Percentiles rank a stretch among this genome's conserved stretches.
These are phyloP conservation scores for Lycia hirtaria DNA, from an alignment of 2,888 invertebrate species.

Conservation along the genomic window DNA sequence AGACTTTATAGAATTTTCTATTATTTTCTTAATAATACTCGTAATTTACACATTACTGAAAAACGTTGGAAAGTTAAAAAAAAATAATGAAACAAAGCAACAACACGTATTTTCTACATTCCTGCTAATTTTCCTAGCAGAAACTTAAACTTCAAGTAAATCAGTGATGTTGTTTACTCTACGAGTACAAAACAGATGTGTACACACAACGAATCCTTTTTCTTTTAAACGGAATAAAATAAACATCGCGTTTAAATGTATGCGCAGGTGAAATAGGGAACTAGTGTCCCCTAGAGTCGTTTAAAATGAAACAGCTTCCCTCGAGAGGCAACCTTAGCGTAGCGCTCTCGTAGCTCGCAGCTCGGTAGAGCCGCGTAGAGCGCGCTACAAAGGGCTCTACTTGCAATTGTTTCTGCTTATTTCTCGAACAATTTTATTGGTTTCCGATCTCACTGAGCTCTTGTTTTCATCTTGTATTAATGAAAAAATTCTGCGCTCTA, in stretches of 20 bases:
- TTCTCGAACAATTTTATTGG: constrained; percentile 50
- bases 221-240: neutral
- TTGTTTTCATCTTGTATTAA: constrained; percentile 41
- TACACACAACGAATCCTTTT: neutral
- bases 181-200: too few species aligned
- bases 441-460: constrained; percentile 43
- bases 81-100: too few species aligned
- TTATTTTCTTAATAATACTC: too few species aligned
- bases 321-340: constrained; percentile 15
- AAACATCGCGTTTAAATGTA: neutral
- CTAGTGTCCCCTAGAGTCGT: constrained; percentile 1
- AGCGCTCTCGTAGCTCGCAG: constrained; percentile 1
- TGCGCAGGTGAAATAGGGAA: constrained; percentile 10
- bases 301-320: constrained; percentile 11
- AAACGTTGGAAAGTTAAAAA: too few species aligned
- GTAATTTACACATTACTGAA: too few species aligned
- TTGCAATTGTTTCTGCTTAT: constrained; percentile 49
- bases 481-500: constrained; percentile 29
- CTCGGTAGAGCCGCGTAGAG: constrained; percentile 12
- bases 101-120: too few species aligned
- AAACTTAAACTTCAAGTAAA: too few species aligned
- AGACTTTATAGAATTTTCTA: too few species aligned
- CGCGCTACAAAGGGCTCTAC: constrained; percentile 36
- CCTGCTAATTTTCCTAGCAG: too few species aligned
- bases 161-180: too few species aligned